phyloP scores from a whole-genome alignment of 2,888 invertebrate species.

The Mechanitis mazaeus region DNA sequence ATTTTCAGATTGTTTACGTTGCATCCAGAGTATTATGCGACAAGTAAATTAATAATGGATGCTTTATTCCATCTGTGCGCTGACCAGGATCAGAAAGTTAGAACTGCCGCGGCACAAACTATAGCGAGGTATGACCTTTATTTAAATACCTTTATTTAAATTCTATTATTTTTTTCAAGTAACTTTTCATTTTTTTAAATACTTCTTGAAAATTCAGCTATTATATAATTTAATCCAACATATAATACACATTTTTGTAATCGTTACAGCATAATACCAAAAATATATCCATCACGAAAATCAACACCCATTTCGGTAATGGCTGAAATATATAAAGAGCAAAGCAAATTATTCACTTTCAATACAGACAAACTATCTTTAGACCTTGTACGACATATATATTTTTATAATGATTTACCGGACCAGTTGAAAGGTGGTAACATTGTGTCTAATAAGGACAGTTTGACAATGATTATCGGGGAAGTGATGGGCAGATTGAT shows the following conservation, averaged over 20 bases:
- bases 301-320: slow-evolving; percentile 50
- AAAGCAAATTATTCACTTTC: slow-evolving; percentile 47
- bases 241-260: background rate
- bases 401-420: slow-evolving; percentile 62
- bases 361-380: slow-evolving; percentile 43
- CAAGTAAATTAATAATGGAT: slow-evolving; percentile 60
- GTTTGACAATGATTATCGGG: slow-evolving; percentile 43
- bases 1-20: slow-evolving; percentile 57
- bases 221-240: no score
- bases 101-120: slow-evolving; percentile 82
- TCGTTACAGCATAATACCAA: slow-evolving; percentile 54
- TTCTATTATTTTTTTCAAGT: no score
- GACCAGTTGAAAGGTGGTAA: slow-evolving; percentile 42
- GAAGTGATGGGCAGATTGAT: slow-evolving; percentile 64
- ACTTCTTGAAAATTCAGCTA: no score
- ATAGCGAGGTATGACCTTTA: slow-evolving; percentile 60
- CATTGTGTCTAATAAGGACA: slow-evolving; percentile 30
- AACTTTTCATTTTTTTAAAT: no score
- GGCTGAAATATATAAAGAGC: slow-evolving; percentile 44
- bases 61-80: slow-evolving; percentile 80
- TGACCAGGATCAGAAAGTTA: slow-evolving; percentile 87
- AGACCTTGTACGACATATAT: slow-evolving; percentile 52
- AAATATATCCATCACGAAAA: slow-evolving; percentile 44
- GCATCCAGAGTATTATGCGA: slow-evolving; percentile 52
- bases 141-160: background rate